Base-by-base conservation (phyloP, 2,888 invertebrate genomes). In the Hypomecis punctinalis region DNA sequence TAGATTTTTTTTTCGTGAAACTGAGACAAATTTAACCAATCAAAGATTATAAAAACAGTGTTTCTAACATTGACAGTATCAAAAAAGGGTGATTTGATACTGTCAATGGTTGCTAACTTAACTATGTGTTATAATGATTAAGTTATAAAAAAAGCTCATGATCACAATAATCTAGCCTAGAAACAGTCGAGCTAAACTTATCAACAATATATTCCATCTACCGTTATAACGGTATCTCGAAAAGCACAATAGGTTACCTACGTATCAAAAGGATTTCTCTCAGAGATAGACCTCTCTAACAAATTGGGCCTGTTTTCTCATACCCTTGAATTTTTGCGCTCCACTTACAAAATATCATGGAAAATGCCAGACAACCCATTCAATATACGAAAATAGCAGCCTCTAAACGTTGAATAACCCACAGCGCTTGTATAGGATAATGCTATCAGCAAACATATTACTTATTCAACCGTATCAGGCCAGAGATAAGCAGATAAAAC, bases 401-500 rank as follows among this genome's bases (percentile, higher is more conserved):
- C 39, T 40, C 47, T 54, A 59, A 62, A 66, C 60, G 61, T 57
- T 60, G 61, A 64, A 62, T 47, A 66, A 63, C 66, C 68, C 67
- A 60, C 35, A 66, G 66, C 60, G 69, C 67, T 67, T 61, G 61
- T 62, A 63, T 66, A 60, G 63, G 70, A 72, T 73, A 70, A 70
- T 70, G 72, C 68, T 86, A 85, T 86, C 84, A 77, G 67, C 62
- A 59, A 71, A 71, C 76, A 72, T 81, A 79, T 84, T 85, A 80
- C 76, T 80, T 83, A 82, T 81, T 79, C 77, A 76, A 72, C 68
- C 78, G 71, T 83, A 86, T 86, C 83, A 75, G 61, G 53, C 69
- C 61, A 66, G 64, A 75, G 85, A 87, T 86, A 85, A 80, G 66
- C 46, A 72, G 83, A 85, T 85, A 84, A 82, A 72, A 69, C 71